These are phyloP conservation scores for Parambassis ranga DNA, from an alignment of 2,797 vertebrate genomes.

Conservation along the genomic window DNA sequence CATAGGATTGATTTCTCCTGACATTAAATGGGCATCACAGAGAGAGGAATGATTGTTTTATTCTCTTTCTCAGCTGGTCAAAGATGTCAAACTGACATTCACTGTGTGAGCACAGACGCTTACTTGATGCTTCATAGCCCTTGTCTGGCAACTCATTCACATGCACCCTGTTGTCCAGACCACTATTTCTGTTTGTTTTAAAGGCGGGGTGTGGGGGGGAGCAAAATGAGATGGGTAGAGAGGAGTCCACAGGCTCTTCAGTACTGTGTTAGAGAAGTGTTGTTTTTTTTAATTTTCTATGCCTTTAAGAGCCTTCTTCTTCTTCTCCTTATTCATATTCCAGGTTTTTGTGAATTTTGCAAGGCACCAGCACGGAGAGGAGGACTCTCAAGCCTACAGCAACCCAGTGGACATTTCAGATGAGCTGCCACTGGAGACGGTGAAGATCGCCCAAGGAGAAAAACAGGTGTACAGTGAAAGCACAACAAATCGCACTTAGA, in stretches of 20 bases:
- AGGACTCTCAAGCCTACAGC: slow-evolving; percentile 38
- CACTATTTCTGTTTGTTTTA: slow-evolving; percentile 44
- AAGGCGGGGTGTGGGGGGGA: not conserved
- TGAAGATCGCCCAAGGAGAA: not conserved
- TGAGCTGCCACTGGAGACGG: slow-evolving; percentile 55
- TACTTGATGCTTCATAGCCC: slow-evolving; percentile 51
- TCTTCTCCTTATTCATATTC: slow-evolving; percentile 13
- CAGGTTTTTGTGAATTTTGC: slow-evolving; percentile 86
- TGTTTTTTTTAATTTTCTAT: slow-evolving; percentile 13
- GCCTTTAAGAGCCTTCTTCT: slow-evolving; percentile 4
- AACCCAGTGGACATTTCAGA: slow-evolving; percentile 74
- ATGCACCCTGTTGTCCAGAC: slow-evolving; percentile 22
- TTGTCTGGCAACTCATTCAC: slow-evolving; percentile 52
- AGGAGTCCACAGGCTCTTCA: slow-evolving; percentile 23
- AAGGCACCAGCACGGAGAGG: slow-evolving; percentile 64
- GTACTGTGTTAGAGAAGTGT: not conserved
- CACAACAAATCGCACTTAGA: not conserved
- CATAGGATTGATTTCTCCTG: slow-evolving; percentile 58
- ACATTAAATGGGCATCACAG: slow-evolving; percentile 63
- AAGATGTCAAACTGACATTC: slow-evolving; percentile 68
- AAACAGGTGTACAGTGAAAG: slow-evolving; percentile 22
- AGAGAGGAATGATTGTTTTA: slow-evolving; percentile 68
- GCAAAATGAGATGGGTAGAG: not conserved
- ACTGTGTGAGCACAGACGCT: slow-evolving; percentile 43
- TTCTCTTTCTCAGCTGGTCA: slow-evolving; percentile 67